Evolutionary conservation across 2,113 vertebrate species (phyloP).

Genomic region (Eudyptes chrysolophus): DNA sequence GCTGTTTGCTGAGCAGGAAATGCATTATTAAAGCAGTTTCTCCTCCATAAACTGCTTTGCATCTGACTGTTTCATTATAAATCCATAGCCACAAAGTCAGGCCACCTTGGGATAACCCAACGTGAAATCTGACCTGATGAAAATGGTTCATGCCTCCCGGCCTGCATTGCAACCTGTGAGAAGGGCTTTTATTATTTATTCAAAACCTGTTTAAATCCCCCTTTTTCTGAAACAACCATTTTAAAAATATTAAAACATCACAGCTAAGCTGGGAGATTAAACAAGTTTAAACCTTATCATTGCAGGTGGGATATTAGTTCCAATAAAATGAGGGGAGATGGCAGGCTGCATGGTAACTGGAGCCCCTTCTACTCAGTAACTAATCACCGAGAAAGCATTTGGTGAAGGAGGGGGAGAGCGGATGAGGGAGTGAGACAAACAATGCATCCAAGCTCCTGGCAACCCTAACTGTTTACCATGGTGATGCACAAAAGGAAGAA

Average conservation of each 20-base stretch:
- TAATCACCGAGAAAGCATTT: constrained; percentile 70
- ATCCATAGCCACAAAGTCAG: constrained; percentile 52
- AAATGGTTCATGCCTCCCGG: constrained; percentile 49
- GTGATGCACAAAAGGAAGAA: constrained; percentile 61
- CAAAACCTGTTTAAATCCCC: constrained; percentile 68
- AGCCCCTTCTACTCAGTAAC: constrained; percentile 56
- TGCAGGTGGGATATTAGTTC: constrained; percentile 66
- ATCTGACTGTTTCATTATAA: constrained; percentile 51
- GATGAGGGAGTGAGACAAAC: constrained; percentile 33
- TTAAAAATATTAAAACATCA: constrained; percentile 73
- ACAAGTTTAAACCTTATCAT: constrained; percentile 67
- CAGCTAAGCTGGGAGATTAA: constrained; percentile 72
- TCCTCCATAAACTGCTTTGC: constrained; percentile 58
- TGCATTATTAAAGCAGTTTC: constrained; percentile 65
- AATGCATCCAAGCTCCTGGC: constrained; percentile 56
- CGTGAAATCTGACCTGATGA: constrained; percentile 51
- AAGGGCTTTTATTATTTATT: constrained; percentile 67
- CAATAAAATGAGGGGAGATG: constrained; percentile 45
- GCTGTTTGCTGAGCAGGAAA: constrained; percentile 65
- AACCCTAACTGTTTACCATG: constrained; percentile 61
- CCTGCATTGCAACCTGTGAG: constrained; percentile 51
- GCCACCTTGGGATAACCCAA: constrained; percentile 66
- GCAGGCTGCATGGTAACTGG: constrained; percentile 59
- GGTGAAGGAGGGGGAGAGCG: constrained; percentile 38
- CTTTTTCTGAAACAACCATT: constrained; percentile 60